Conservation (phyloP, 2,888 invertebrate species). For the Yponomeuta evonymella region DNA sequence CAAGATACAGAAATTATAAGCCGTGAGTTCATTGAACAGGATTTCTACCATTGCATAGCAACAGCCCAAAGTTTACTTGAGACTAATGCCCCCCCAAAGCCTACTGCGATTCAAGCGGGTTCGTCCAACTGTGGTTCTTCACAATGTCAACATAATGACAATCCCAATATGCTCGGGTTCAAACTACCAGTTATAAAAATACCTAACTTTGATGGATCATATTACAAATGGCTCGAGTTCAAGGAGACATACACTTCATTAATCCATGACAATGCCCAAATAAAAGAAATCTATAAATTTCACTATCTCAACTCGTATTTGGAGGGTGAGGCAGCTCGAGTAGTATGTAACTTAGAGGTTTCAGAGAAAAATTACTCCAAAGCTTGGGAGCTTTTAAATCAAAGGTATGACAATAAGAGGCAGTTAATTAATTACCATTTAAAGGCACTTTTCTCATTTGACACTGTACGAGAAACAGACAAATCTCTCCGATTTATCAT, state of each 20-base stretch:
- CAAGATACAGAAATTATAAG: background rate
- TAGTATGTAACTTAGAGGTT: slow-evolving; percentile 26
- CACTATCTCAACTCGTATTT: slow-evolving; percentile 24
- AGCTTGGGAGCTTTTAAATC: slow-evolving; percentile 28
- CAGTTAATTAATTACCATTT: slow-evolving; percentile 28
- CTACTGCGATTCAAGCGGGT: background rate
- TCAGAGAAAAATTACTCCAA: slow-evolving; percentile 23
- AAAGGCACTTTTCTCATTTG: slow-evolving; percentile 26
- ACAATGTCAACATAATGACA: background rate
- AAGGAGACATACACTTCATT: slow-evolving; percentile 23
- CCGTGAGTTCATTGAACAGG: background rate
- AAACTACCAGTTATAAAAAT: slow-evolving; percentile 24
- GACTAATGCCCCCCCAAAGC: background rate
- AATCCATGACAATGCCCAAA: slow-evolving; percentile 24
- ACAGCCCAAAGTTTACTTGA: slow-evolving; percentile 2
- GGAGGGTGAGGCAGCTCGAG: slow-evolving; percentile 25
- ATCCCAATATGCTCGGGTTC: slow-evolving; percentile 17
- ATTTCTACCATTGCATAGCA: slow-evolving; percentile 8
- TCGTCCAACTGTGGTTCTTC: background rate
- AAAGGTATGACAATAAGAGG: slow-evolving; percentile 26
- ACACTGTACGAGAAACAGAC: slow-evolving; percentile 25
- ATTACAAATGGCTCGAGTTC: slow-evolving; percentile 28
- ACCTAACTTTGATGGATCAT: slow-evolving; percentile 25
- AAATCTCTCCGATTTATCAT: slow-evolving; percentile 25
- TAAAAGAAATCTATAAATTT: slow-evolving; percentile 7